Evolutionary conservation across 2,888 invertebrate species (phyloP).

Genomic region (Sinotaia quadrata): DNA sequence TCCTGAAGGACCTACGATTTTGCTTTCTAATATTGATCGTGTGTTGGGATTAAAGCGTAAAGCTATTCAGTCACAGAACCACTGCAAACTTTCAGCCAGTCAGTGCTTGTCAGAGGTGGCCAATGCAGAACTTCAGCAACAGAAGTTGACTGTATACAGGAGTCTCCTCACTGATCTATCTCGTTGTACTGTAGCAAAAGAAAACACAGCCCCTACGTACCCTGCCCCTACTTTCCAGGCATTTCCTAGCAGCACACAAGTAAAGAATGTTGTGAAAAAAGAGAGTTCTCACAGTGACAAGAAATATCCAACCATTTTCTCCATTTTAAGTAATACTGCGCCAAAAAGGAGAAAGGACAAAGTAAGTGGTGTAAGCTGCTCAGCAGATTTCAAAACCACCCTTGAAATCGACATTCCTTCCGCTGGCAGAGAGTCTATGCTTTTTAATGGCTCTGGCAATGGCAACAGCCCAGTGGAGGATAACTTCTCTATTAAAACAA

Average conservation of each 20-base stretch:
- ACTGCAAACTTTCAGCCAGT: constrained; percentile 19
- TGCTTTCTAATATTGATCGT: constrained; percentile 54
- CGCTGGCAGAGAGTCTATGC: background rate
- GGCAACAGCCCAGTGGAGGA: constrained; percentile 37
- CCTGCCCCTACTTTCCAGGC: no score
- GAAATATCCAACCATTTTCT: no score
- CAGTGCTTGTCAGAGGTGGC: constrained; percentile 19
- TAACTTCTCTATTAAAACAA: constrained; percentile 44
- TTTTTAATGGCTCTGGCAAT: background rate
- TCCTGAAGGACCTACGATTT: constrained; percentile 51
- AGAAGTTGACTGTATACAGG: constrained; percentile 24
- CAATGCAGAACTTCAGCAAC: constrained; percentile 23
- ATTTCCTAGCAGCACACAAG: no score
- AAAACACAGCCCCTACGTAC: no score
- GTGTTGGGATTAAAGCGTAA: constrained; percentile 54
- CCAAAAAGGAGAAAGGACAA: no score
- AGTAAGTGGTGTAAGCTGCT: background rate
- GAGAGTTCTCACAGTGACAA: no score
- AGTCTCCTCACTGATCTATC: constrained; percentile 19
- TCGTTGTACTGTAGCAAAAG: background rate
- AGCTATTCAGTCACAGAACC: constrained; percentile 16
- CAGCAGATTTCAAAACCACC: constrained; percentile 5
- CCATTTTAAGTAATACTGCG: no score
- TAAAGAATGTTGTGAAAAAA: no score
- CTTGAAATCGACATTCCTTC: constrained; percentile 32